Evolutionary conservation across 2,888 invertebrate genomes (phyloP).

Genomic region (Ommatoiulus sabulosus): DNA sequence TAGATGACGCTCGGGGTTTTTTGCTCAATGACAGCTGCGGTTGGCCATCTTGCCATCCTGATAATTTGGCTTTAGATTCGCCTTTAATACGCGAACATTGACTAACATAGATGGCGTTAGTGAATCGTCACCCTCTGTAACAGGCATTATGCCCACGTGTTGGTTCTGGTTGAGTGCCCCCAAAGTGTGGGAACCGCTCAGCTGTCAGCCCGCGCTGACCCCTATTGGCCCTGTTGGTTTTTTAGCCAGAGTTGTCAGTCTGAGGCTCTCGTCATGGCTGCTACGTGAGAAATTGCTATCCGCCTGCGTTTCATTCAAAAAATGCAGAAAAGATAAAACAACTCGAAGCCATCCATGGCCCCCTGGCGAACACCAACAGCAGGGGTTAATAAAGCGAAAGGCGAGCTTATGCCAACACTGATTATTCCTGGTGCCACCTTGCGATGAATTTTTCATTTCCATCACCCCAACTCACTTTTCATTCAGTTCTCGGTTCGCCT

Average conservation of each 20-base stretch:
- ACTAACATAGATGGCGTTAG: neutral
- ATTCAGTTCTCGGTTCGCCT: neutral
- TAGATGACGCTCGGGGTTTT: neutral
- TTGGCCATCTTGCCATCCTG: neutral
- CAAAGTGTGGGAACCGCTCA: constrained; percentile 33
- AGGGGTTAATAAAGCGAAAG: constrained; percentile 17
- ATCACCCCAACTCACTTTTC: constrained; percentile 7
- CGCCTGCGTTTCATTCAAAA: constrained; percentile 28
- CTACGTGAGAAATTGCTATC: constrained; percentile 33
- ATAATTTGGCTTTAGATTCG: neutral
- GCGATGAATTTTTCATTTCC: constrained; percentile 34
- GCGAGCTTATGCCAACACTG: constrained; percentile 15
- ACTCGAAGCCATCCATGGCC: neutral
- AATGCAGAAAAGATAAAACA: constrained; percentile 26
- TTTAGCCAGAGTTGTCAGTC: neutral
- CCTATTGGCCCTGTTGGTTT: neutral
- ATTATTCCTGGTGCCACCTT: constrained; percentile 22
- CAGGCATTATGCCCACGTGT: neutral
- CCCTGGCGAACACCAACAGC: constrained; percentile 7
- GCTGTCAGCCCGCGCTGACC: neutral
- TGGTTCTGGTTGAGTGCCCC: constrained; percentile 23
- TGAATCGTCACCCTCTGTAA: neutral
- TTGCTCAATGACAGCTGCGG: neutral
- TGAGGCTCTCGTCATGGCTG: neutral
- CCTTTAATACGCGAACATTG: neutral